Percentiles rank a stretch among this genome's conserved stretches.
Evolutionary conservation across 2,113 vertebrate species (phyloP).

Genomic region (Forbesichthys agassizii): DNA sequence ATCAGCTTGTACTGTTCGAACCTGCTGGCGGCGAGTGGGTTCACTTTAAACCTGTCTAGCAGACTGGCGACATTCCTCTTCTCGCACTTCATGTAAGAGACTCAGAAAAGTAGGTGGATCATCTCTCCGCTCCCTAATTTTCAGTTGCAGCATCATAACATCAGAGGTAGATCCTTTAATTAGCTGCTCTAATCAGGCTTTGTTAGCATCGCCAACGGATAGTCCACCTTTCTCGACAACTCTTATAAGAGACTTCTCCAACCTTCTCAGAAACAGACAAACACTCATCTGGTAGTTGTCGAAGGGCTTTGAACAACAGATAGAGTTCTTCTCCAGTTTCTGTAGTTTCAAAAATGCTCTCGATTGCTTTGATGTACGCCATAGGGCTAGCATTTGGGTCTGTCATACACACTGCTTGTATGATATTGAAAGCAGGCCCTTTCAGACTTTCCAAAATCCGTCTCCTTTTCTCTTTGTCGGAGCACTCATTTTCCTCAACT

Average conservation of each 20-base stretch:
- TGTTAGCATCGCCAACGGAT: not conserved
- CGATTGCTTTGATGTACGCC: constrained; percentile 3
- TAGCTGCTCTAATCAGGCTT: not conserved
- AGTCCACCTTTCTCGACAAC: not conserved
- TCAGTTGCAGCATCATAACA: constrained; percentile 27
- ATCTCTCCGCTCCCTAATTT: constrained; percentile 14
- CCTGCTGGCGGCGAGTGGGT: not conserved
- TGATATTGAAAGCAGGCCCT: constrained; percentile 12
- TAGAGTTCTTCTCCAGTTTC: constrained; percentile 1
- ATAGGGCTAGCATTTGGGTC: constrained; percentile 1
- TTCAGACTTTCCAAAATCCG: constrained; percentile 10
- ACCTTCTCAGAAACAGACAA: not conserved
- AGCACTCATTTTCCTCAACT: constrained; percentile 4
- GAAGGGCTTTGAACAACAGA: not conserved
- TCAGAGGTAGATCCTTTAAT: not conserved
- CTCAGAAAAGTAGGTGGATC: constrained; percentile 16
- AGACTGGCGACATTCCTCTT: not conserved
- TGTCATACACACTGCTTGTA: constrained; percentile 3
- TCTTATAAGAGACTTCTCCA: not conserved
- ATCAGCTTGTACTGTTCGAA: not conserved
- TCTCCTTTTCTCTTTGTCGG: constrained; percentile 9
- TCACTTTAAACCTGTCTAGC: not conserved
- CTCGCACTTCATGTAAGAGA: not conserved
- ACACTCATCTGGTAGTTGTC: not conserved
- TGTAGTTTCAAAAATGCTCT: constrained; percentile 5